These are phyloP conservation scores for Pogona vitticeps DNA, from an alignment of 2,113 vertebrate genomes.

Conservation along the genomic window DNA sequence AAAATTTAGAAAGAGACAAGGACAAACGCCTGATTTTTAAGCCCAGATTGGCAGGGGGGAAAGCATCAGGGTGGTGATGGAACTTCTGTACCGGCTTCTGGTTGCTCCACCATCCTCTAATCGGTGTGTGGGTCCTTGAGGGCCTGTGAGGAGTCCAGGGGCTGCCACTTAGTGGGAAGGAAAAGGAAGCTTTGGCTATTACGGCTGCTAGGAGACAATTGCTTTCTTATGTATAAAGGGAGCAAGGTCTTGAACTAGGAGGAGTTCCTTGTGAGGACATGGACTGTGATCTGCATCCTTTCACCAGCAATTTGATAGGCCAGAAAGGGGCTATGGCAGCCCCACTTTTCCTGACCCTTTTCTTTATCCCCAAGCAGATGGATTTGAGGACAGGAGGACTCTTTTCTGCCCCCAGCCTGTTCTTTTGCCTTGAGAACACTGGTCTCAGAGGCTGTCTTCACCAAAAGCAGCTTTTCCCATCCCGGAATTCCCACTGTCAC, in stretches of 20 bases:
- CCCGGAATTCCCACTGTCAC: not conserved
- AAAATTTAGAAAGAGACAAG: not conserved
- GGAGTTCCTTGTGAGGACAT: not conserved
- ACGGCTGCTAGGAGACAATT: not conserved
- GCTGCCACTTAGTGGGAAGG: not conserved
- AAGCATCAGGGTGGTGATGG: not conserved
- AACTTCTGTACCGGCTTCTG: not conserved
- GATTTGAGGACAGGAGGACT: not conserved
- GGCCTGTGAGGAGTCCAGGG: not conserved
- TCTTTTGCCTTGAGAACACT: too few relatives aligned
- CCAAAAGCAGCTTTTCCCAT: not conserved
- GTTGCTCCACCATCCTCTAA: too few relatives aligned
- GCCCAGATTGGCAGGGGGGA: not conserved
- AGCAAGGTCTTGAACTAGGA: not conserved
- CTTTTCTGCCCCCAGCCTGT: not conserved
- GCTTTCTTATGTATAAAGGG: not conserved
- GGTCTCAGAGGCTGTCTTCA: not conserved
- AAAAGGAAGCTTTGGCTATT: not conserved
- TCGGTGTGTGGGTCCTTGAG: not conserved
- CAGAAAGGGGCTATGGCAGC: not conserved
- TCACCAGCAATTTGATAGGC: not conserved
- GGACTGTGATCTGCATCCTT: not conserved
- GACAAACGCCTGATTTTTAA: not conserved
- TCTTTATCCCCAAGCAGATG: not conserved
- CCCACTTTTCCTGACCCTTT: not conserved